Conservation (phyloP, 1,140 invertebrate genomes). For the Triops cancriformis region DNA sequence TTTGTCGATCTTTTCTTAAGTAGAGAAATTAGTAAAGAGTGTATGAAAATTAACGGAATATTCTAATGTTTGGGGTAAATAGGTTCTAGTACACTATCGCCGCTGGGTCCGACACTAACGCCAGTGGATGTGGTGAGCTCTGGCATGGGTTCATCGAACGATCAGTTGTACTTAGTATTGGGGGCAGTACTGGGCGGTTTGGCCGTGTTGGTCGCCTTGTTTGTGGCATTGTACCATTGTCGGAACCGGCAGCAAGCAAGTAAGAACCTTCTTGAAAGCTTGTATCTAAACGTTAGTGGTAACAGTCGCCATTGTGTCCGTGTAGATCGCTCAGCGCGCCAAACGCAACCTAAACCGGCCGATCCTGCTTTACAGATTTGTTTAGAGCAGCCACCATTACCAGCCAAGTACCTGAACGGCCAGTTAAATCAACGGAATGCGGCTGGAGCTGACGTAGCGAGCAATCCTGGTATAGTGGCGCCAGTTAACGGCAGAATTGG, state of each 20-base stretch:
- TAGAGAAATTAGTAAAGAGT: too few species aligned
- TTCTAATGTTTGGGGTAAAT: constrained; percentile 23
- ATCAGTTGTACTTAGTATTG: constrained; percentile 49
- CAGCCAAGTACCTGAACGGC: neutral
- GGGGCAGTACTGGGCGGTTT: constrained; percentile 46
- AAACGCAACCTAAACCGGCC: neutral
- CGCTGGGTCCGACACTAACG: constrained; percentile 29
- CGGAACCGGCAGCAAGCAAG: constrained; percentile 25
- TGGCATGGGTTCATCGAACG: constrained; percentile 34
- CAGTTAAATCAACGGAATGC: neutral
- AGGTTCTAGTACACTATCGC: constrained; percentile 33
- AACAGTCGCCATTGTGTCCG: neutral
- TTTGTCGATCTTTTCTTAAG: too few species aligned
- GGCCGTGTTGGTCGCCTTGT: constrained; percentile 41
- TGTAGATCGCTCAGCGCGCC: neutral
- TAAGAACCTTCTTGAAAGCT: neutral
- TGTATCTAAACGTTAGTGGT: neutral
- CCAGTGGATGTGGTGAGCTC: constrained; percentile 30
- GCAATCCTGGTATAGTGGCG: neutral
- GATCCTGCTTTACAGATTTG: neutral
- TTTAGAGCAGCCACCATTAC: neutral
- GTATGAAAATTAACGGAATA: constrained; percentile 32
- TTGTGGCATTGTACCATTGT: constrained; percentile 35
- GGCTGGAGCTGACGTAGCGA: neutral
- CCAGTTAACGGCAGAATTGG: neutral